Conservation (phyloP, 30 jellyfish, hydroid and myxozoan genomes). For the Pelagia noctiluca region DNA sequence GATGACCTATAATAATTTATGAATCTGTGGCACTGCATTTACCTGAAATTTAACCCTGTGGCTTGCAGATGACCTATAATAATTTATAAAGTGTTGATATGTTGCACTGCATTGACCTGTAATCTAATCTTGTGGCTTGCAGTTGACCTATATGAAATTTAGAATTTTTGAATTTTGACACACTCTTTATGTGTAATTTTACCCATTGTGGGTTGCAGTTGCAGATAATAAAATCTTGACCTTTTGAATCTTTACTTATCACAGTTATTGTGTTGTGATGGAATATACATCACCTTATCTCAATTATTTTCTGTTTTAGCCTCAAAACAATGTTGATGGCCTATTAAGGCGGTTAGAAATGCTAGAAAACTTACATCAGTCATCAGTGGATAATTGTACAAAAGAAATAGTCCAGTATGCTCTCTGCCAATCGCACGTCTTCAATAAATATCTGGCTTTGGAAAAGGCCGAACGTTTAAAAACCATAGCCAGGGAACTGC, state of each 20-base stretch:
- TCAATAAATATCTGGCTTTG: background rate
- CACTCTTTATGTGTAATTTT: background rate
- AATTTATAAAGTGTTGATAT: background rate
- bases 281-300: background rate
- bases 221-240: background rate
- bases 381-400: background rate
- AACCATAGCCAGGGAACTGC: background rate
- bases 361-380: slow-evolving; percentile 1
- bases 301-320: slow-evolving; percentile 1
- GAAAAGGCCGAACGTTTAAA: background rate
- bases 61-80: background rate
- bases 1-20: background rate
- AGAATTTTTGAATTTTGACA: background rate
- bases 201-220: slow-evolving; percentile 10
- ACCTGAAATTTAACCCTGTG: too few species aligned
- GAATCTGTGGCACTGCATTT: too few species aligned
- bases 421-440: background rate
- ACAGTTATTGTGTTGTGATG: background rate
- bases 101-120: background rate
- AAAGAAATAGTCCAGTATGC: slow-evolving; percentile 1
- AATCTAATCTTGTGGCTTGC: background rate
- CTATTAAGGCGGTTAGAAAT: background rate
- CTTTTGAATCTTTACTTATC: background rate
- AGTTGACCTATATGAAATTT: background rate
- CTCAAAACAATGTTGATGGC: slow-evolving; percentile 8